phyloP scores from a whole-genome alignment of 30 jellyfish, hydroid and myxozoan species.

The Catostylus mosaicus region DNA sequence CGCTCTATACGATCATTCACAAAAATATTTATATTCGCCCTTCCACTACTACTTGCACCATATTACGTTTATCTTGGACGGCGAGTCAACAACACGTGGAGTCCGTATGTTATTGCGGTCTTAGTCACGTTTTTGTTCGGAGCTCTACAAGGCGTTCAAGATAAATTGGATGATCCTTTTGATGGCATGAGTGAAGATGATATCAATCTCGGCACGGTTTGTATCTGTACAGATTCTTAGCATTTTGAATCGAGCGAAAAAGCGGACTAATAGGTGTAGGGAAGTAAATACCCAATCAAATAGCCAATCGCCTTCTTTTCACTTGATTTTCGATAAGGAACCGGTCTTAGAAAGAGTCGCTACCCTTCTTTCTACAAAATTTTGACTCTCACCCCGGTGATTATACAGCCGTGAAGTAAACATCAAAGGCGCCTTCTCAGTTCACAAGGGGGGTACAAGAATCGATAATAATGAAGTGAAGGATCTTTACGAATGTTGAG shows the following conservation, averaged over 20 bases:
- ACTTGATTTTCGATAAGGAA: no score
- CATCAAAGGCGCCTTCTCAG: no score
- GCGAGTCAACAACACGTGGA: conserved; percentile 58
- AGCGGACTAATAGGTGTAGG: neutral
- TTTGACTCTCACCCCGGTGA: no score
- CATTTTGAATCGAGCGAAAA: neutral
- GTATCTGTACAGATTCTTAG: no score
- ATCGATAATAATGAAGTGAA: no score
- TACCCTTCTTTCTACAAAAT: no score
- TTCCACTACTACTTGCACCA: conserved; percentile 92
- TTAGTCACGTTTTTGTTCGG: conserved; percentile 92
- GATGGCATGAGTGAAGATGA: conserved; percentile 99
- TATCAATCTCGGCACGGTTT: conserved; percentile 80
- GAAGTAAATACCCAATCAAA: no score
- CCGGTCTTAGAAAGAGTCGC: no score
- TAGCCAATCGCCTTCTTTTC: no score
- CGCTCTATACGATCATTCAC: conserved; percentile 97
- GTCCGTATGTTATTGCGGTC: conserved; percentile 87
- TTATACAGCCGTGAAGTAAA: no score
- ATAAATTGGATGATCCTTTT: conserved; percentile 96
- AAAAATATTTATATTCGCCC: conserved; percentile 81
- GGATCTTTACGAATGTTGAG: no score
- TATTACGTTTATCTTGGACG: conserved; percentile 88
- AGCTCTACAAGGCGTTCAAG: conserved; percentile 98
- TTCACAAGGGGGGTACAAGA: no score